Conservation (phyloP, 2,797 vertebrate species). For the Todus mexicanus region DNA sequence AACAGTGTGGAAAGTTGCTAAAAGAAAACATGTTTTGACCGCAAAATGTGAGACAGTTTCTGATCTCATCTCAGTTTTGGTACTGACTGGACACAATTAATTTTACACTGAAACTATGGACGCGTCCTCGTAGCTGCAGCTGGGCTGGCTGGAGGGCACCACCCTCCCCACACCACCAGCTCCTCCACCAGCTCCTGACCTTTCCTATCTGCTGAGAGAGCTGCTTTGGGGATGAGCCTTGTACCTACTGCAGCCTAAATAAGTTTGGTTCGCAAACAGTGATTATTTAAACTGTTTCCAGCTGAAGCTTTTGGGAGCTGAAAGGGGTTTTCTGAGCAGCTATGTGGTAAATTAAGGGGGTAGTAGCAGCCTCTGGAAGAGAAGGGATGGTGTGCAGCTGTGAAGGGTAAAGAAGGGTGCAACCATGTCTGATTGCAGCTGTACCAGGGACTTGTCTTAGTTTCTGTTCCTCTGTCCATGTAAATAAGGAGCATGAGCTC, state of each 20-base stretch:
- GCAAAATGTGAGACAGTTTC: constrained; percentile 2
- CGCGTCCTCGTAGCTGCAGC: neutral
- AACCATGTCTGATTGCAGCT: neutral
- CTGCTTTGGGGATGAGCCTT: neutral
- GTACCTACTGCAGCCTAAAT: neutral
- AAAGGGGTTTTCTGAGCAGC: neutral
- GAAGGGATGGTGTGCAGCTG: neutral
- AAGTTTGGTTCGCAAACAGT: neutral
- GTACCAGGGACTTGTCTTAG: neutral
- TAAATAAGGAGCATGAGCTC: constrained; percentile 1
- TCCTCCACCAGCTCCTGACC: neutral
- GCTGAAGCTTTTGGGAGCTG: neutral
- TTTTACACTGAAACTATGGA: neutral
- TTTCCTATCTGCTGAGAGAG: neutral
- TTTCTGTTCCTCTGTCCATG: neutral
- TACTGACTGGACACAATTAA: neutral
- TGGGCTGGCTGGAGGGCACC: neutral
- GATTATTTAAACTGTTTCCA: neutral
- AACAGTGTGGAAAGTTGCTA: neutral
- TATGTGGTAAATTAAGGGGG: neutral
- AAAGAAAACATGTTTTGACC: constrained; percentile 49
- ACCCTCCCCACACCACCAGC: neutral
- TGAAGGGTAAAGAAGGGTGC: neutral
- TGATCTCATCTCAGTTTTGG: constrained; percentile 31
- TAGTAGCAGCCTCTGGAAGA: neutral